Evolutionary conservation across 2,797 vertebrate species (phyloP).

Genomic region (Tympanoctomys barrerae): DNA sequence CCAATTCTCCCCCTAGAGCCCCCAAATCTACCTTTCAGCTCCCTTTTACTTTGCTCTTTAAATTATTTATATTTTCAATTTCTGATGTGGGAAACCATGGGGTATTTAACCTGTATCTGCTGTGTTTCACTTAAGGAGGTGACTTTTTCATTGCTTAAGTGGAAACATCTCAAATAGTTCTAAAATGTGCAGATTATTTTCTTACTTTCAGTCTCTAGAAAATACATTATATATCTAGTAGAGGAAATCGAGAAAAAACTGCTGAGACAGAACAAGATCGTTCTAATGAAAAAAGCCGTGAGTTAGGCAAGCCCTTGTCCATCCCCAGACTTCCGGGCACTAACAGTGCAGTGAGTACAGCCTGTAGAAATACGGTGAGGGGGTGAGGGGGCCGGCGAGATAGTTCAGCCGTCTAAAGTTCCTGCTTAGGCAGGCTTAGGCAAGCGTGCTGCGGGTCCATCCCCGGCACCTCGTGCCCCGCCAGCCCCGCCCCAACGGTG

Average conservation of each 20-base stretch:
- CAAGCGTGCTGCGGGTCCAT: too few relatives aligned
- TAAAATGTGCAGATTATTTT: constrained; percentile 25
- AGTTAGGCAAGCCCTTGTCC: background rate
- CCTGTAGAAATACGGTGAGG: background rate
- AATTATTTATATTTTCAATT: background rate
- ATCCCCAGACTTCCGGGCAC: background rate
- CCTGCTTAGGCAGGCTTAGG: too few relatives aligned
- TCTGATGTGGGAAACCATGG: background rate
- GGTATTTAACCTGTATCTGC: background rate
- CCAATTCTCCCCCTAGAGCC: background rate
- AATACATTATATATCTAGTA: background rate
- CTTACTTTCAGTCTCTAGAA: background rate
- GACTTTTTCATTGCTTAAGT: constrained; percentile 25
- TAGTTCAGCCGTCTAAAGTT: too few relatives aligned
- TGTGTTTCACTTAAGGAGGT: background rate
- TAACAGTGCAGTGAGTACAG: background rate
- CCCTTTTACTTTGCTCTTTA: background rate
- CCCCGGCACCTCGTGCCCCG: too few relatives aligned
- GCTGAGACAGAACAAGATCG: background rate
- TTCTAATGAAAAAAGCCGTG: background rate
- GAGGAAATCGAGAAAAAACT: background rate
- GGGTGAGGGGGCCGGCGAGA: background rate
- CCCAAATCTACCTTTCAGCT: background rate
- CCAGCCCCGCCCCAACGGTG: too few relatives aligned
- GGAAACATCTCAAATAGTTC: constrained; percentile 36